A percentile compares a stretch with the other conserved stretches of the same genome.
Evolutionary conservation across 2,113 vertebrate species (phyloP).

Genomic region (Alethe diademata): DNA sequence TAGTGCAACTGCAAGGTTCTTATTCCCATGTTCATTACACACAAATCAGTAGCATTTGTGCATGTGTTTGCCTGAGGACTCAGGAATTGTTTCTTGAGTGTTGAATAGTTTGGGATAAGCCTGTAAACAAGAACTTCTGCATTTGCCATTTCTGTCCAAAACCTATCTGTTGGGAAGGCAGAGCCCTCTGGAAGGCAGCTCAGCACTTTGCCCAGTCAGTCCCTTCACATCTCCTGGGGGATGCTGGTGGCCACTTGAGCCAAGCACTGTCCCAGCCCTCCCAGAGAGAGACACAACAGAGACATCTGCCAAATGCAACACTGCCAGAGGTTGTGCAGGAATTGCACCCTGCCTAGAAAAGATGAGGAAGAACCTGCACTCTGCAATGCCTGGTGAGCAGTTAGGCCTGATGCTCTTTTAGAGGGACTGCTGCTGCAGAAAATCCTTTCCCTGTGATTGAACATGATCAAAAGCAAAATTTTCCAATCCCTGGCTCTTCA

Average conservation of each 20-base stretch:
- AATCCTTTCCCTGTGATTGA: neutral
- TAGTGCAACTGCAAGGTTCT: neutral
- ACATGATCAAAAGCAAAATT: neutral
- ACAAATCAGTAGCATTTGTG: neutral
- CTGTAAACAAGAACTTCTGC: neutral
- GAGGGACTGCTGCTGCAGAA: neutral
- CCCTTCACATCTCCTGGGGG: neutral
- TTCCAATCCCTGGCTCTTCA: neutral
- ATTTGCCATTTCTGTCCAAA: neutral
- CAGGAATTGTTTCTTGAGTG: neutral
- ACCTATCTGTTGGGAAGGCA: neutral
- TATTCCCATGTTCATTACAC: neutral
- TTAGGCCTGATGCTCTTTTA: neutral
- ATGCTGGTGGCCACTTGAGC: neutral
- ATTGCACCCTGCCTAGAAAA: neutral
- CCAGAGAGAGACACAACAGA: fast-evolving
- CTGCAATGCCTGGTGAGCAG: neutral
- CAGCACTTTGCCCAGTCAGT: neutral
- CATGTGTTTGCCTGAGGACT: neutral
- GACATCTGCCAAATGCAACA: fast-evolving
- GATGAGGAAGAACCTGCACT: neutral
- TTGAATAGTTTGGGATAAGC: neutral
- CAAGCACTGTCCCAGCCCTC: neutral
- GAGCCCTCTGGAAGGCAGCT: neutral
- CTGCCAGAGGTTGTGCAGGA: neutral